phyloP scores from a whole-genome alignment of 2,888 invertebrate species.

The Apamea anceps region DNA sequence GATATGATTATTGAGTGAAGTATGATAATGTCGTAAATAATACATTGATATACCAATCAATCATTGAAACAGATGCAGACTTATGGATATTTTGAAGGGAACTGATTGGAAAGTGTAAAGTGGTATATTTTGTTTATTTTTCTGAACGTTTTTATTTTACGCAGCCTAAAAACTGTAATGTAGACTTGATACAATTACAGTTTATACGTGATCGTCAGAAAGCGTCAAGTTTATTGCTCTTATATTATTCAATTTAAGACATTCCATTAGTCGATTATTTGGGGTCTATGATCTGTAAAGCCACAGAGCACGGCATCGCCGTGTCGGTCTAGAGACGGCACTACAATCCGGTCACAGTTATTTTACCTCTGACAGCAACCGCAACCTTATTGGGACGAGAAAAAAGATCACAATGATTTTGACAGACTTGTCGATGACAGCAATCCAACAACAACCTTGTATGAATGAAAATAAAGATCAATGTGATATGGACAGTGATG shows the following conservation, averaged over 20 bases:
- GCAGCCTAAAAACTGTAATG: background rate
- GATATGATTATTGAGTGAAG: conserved; percentile 27
- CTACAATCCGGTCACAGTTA: background rate
- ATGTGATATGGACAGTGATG: background rate
- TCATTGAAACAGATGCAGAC: conserved; percentile 13
- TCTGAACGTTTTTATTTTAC: background rate
- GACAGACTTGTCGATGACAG: background rate
- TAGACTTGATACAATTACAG: conserved; percentile 4
- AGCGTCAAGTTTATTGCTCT: conserved; percentile 10
- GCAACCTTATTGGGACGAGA: background rate
- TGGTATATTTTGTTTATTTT: background rate
- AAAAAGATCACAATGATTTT: background rate
- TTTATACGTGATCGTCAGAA: background rate
- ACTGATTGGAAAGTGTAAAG: background rate
- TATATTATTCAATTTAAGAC: conserved; percentile 39
- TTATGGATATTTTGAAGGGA: conserved; percentile 12
- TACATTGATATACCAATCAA: conserved; percentile 13
- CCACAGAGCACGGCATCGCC: background rate
- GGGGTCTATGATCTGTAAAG: conserved; percentile 9
- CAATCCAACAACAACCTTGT: background rate
- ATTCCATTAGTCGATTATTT: conserved; percentile 15
- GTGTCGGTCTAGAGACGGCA: background rate
- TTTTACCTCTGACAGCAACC: background rate
- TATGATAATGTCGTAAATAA: conserved; percentile 16
- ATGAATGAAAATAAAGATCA: background rate